Percentiles rank a stretch among this genome's conserved stretches.
Evolutionary conservation across 2,113 vertebrate genomes (phyloP).

Genomic region (Asarcornis scutulata): DNA sequence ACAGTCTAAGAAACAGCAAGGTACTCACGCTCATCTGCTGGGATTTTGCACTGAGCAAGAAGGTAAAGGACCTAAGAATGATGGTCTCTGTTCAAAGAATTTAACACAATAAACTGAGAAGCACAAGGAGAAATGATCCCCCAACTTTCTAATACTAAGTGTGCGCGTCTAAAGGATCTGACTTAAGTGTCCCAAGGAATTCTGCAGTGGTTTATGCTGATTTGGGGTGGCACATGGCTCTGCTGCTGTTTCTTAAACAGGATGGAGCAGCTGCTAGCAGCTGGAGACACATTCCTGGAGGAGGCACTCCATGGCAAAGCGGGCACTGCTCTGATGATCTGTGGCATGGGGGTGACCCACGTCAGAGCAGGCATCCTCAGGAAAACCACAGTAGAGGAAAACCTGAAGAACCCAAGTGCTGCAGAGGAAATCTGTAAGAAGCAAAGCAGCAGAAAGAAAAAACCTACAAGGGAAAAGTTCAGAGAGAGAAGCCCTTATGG

Average conservation of each 20-base stretch:
- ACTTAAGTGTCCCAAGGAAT: background rate
- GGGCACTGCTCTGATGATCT: background rate
- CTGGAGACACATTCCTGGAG: background rate
- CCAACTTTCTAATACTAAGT: background rate
- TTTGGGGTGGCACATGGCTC: fast-evolving
- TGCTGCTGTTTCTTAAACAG: too few species aligned
- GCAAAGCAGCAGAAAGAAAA: background rate
- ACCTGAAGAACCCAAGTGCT: background rate
- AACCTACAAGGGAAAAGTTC: too few species aligned
- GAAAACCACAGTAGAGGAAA: background rate
- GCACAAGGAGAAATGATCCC: background rate
- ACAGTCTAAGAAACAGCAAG: background rate
- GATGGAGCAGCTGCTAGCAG: background rate
- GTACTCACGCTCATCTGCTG: fast-evolving
- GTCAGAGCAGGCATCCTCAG: fast-evolving
- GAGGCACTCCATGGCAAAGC: too few species aligned
- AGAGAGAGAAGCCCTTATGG: background rate
- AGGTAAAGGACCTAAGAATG: fast-evolving
- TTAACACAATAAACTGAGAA: fast-evolving
- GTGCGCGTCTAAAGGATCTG: background rate
- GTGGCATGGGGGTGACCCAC: background rate
- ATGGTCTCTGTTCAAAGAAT: background rate
- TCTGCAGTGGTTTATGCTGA: fast-evolving
- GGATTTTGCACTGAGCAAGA: background rate
- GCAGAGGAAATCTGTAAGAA: background rate